phyloP scores from a whole-genome alignment of 53 echinoderm and acorn worm species.

The Holothuria leucospilota region DNA sequence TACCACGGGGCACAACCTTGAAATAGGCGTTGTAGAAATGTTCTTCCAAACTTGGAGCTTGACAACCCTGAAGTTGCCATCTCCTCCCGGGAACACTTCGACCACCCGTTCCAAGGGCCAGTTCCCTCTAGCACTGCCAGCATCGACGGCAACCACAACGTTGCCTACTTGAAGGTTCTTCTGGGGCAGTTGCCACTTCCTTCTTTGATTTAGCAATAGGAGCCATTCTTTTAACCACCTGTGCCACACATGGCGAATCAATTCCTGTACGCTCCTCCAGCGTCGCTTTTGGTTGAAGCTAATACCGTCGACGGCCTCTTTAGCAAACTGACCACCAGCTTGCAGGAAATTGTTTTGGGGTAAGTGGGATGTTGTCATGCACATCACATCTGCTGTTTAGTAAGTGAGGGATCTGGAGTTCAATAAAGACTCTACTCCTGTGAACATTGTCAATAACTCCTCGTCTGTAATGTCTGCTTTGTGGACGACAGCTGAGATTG shows the following conservation, averaged over 20 bases:
- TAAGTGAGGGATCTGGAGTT: conserved; percentile 34
- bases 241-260: not conserved
- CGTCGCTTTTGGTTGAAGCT: not conserved
- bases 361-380: conserved; percentile 3
- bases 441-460: not conserved
- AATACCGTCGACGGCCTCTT: conserved; percentile 3
- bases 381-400: conserved; percentile 24
- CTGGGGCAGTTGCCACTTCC: too few species aligned
- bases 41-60: too few species aligned
- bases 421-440: conserved; percentile 12
- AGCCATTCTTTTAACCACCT: not conserved
- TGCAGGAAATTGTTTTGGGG: conserved; percentile 29
- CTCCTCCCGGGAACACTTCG: too few species aligned
- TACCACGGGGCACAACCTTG: too few species aligned
- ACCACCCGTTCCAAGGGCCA: too few species aligned
- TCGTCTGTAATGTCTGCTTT: too few species aligned
- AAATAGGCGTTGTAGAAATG: too few species aligned
- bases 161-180: too few species aligned
- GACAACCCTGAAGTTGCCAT: too few species aligned
- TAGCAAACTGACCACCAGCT: conserved; percentile 45
- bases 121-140: too few species aligned
- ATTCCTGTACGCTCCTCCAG: not conserved
- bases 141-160: too few species aligned
- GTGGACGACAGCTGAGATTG: not conserved
- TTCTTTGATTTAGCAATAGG: not conserved